Evolutionary conservation across 2,888 invertebrate species (phyloP).

Genomic region (Acleris laterana): DNA sequence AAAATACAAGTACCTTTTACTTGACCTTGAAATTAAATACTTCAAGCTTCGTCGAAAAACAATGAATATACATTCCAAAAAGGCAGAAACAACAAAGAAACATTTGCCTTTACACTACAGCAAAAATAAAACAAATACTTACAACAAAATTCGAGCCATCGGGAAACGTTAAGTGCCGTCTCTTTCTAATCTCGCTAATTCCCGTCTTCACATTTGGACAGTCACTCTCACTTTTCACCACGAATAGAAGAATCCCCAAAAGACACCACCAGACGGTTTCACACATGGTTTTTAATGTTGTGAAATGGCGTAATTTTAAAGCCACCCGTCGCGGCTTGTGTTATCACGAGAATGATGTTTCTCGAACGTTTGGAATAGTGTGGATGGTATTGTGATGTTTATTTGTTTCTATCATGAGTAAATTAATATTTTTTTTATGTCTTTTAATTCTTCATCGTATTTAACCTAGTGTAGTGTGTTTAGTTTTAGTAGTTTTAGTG

Average conservation of each 20-base stretch:
- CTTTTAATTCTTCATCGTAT: no score
- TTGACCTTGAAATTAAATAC: no score
- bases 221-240: constrained; percentile 47
- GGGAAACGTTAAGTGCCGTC: constrained; percentile 69
- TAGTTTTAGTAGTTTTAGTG: no score
- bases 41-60: no score
- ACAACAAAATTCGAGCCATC: constrained; percentile 65
- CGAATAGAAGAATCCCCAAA: constrained; percentile 21
- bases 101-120: no score
- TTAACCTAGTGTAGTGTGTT: no score
- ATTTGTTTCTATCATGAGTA: no score
- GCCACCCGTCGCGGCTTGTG: not conserved
- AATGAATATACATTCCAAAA: no score
- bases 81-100: no score
- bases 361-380: constrained; percentile 12
- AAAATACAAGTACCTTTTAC: no score
- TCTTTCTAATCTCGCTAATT: constrained; percentile 58
- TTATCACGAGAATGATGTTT: constrained; percentile 17
- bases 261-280: constrained; percentile 14
- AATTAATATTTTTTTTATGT: no score
- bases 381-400: constrained; percentile 4
- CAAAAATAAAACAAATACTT: constrained; percentile 46
- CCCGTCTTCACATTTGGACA: constrained; percentile 69
- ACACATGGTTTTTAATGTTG: not conserved
- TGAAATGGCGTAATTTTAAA: constrained; percentile 1